Percentiles rank a stretch among this genome's conserved stretches.
phyloP scores from a whole-genome alignment of 2,797 vertebrate genomes.

The Meda fulgida region DNA sequence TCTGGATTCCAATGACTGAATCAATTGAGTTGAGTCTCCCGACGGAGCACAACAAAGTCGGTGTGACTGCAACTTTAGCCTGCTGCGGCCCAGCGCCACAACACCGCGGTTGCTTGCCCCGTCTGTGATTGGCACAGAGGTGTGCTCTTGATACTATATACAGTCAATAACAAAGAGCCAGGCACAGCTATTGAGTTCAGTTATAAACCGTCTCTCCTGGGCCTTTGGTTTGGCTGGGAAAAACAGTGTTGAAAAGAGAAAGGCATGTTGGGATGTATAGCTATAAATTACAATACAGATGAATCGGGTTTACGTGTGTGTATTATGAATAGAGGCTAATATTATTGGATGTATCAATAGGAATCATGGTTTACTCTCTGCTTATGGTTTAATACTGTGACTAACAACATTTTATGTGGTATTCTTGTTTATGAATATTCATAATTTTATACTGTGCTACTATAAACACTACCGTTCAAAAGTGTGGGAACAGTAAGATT shows the following conservation, averaged over 20 bases:
- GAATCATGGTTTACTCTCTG: not conserved
- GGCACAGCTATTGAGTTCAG: constrained; percentile 39
- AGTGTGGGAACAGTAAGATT: not conserved
- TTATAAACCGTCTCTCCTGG: constrained; percentile 23
- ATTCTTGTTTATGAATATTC: not conserved
- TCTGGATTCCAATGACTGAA: constrained; percentile 60
- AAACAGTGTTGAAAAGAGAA: constrained; percentile 26
- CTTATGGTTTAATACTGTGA: not conserved
- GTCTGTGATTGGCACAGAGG: constrained; percentile 37
- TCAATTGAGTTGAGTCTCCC: constrained; percentile 58
- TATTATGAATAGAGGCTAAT: not conserved
- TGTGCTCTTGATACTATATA: constrained; percentile 42
- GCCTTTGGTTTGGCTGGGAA: constrained; percentile 17
- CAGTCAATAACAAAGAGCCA: constrained; percentile 38
- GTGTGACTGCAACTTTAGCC: constrained; percentile 51
- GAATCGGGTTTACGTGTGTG: not conserved
- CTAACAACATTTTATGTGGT: not conserved
- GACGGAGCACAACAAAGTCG: constrained; percentile 53
- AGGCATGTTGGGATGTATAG: constrained; percentile 3
- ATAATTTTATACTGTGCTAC: not conserved
- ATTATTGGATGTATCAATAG: not conserved
- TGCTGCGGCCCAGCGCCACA: constrained; percentile 23
- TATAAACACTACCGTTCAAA: not conserved
- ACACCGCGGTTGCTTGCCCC: constrained; percentile 26
- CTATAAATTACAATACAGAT: not conserved